Base-by-base conservation (phyloP, 2,797 vertebrate genomes). In the Enteromius trimaculatus region DNA sequence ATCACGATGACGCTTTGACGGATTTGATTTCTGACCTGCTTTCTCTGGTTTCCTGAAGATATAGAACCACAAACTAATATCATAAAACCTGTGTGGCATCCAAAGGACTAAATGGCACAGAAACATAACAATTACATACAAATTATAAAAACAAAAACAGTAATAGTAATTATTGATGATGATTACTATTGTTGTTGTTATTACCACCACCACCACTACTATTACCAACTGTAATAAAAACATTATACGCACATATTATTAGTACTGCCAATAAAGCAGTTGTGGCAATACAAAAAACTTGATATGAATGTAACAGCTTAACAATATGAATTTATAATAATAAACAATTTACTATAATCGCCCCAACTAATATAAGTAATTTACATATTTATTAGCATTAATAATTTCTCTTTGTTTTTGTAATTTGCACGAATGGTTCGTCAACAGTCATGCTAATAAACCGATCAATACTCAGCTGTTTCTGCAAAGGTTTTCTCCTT, bases 1-100 rank as follows among this genome's bases (percentile, higher is more conserved):
- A 84, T 98, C 96, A 29, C 97, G 92, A 90, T 98, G 97, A 47
- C 97, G 91, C 89, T 98, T 98, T 0, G 97, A 98, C 68, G 96
- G 96, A 74, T 97, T 98, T 0, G 96, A 96, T 88, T 96, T 97
- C 90, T 89, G 84, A 51, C 58, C 51, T 17, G 74, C 68, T 39
- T 77, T 81, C 62, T 80, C 42, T 19, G 88, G 77, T 83, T 87
- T 89, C 79, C 88, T 89, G 70, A 64, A 37, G 17, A 10, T 23
- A 66, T n/a, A 44, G 53, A 65, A 79, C 34, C 9, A 47, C 16
- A 0, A 58, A 14, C 21, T 66, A 11, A 4, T 11, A n/a, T 70
- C 49, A 85, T 21, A 76, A n/a, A 65, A 55, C 21, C 14, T 51
- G 34, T 17, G 51, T 39, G 51, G 2, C 13, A 39, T 76, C 21